Conservation (phyloP, 2,113 vertebrate species). For the Drymodes brunneopygia region DNA sequence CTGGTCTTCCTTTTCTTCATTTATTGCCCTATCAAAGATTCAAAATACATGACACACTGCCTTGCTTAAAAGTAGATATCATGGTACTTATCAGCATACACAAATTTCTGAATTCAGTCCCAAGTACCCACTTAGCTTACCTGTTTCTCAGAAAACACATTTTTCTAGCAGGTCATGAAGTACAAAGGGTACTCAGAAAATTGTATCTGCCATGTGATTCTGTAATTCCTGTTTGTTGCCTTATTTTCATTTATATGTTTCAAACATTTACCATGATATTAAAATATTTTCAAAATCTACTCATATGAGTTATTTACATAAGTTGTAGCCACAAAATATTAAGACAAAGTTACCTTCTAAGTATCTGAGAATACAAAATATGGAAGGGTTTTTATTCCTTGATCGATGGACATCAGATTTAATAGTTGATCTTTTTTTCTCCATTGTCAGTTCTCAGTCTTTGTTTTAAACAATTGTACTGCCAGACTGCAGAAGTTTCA, state of each 20-base stretch:
- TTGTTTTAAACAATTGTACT: not conserved
- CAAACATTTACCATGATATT: not conserved
- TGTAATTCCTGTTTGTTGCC: not conserved
- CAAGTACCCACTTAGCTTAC: not conserved
- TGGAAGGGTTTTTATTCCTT: not conserved
- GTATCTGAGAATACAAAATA: not conserved
- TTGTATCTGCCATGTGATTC: not conserved
- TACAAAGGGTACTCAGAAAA: not conserved
- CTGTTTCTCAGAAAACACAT: not conserved
- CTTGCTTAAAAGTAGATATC: not conserved
- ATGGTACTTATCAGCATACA: not conserved
- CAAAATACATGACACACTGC: accelerated
- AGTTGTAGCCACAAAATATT: not conserved
- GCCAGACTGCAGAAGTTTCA: not conserved
- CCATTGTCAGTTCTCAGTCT: not conserved
- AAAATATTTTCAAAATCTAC: not conserved
- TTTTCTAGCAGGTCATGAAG: not conserved
- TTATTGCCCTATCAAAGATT: not conserved
- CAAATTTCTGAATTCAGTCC: not conserved
- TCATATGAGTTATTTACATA: not conserved
- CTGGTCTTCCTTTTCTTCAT: not conserved
- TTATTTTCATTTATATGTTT: not conserved
- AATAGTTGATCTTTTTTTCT: not conserved
- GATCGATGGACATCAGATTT: not conserved
- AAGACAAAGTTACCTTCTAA: not conserved